Conservation (phyloP, 2,888 invertebrate genomes). For the Lycaena phlaeas region DNA sequence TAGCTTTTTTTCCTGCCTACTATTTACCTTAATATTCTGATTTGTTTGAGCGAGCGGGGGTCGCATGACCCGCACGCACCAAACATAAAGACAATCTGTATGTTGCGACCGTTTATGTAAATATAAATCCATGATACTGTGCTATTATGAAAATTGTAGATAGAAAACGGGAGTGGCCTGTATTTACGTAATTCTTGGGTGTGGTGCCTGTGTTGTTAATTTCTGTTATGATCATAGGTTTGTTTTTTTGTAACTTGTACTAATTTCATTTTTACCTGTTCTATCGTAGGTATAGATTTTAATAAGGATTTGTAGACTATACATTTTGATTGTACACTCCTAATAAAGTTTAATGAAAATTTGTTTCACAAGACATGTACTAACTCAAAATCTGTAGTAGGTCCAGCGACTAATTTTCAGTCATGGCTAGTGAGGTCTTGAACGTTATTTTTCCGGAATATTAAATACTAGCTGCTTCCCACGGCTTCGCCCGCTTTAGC, state of each 20-base stretch:
- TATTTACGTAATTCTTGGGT: constrained; percentile 55
- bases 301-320: no score
- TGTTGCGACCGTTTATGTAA: constrained; percentile 68
- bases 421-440: no score
- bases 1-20: constrained; percentile 68
- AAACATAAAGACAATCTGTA: constrained; percentile 70
- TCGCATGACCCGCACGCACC: constrained; percentile 72
- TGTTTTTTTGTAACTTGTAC: neutral
- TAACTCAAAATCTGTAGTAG: no score
- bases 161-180: constrained; percentile 50
- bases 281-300: neutral
- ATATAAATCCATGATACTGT: constrained; percentile 60
- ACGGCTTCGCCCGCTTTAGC: no score
- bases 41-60: constrained; percentile 56
- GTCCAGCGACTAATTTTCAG: no score
- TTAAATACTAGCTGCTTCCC: no score
- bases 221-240: constrained; percentile 7
- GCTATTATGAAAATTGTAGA: constrained; percentile 54
- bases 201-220: constrained; percentile 31
- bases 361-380: no score
- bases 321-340: no score
- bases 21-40: constrained; percentile 71
- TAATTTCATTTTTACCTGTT: neutral
- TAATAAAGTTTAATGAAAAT: no score
- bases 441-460: no score